Evolutionary conservation across 2,888 invertebrate species (phyloP), one percentile per base, ranked within the genome.

Genomic region (Drosophila affinis): DNA sequence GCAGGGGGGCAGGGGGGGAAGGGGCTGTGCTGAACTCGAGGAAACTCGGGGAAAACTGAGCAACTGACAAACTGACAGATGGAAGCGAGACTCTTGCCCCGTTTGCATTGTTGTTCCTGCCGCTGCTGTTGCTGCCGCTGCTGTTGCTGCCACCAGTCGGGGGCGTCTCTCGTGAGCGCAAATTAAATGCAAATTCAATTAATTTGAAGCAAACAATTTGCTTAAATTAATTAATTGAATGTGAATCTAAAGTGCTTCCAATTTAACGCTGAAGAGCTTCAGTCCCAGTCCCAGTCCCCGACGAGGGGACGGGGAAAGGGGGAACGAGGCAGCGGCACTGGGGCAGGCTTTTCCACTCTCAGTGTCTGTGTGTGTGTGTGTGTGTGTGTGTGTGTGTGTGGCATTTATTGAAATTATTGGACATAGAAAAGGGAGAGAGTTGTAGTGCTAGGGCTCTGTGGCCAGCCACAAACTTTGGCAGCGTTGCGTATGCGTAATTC

Each of bases 191-290:
- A 90, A 87, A 90, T 90, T 89, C 90, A 90, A 90, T 90, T 90
- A 90, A 90, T 90, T 89, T 89, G 88, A 79, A 90, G 90, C 88
- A 90, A 90, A 90, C 89, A 89, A 88, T 90, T 89, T 90, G 90
- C 90, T 89, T 90, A 88, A 89, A 89, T 90, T 90, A 90, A 90
- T 90, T 90, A 90, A 90, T 90, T 89, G 88, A 89, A 90, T 90
- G 85, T 79, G 82, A 83, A 83, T 85, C 81, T 82, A 87, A 89
- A 88, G 87, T 89, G 87, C 86, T 81, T 85, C 77, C 84, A 87
- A 84, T 80, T 82, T 77, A 77, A 79, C 76, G 74, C 72, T 77
- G 76, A 80, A 77, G 87, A 77, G 79, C 57, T 53, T 14, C 39
- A 14, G 39, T n/a, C 7, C 39, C 39, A 14, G 39, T n/a, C 7